Percentiles rank a stretch among this genome's conserved stretches.
phyloP scores from a whole-genome alignment of 2,888 invertebrate species.

The Phalera bucephala region DNA sequence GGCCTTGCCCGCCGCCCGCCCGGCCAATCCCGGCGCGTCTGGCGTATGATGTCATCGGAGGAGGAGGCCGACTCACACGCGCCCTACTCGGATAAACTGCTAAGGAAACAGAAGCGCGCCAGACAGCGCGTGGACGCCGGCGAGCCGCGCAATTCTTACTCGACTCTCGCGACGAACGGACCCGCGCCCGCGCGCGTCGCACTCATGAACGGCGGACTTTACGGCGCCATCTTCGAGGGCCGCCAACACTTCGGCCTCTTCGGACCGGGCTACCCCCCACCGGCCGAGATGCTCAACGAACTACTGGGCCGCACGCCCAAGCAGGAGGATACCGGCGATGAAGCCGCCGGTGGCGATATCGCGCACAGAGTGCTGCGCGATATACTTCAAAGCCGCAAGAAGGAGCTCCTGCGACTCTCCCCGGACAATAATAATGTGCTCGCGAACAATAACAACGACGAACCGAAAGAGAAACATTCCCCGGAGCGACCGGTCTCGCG shows the following conservation, averaged over 20 bases:
- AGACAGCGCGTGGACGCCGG: slow-evolving; percentile 98
- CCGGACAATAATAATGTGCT: slow-evolving; percentile 83
- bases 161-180: slow-evolving; percentile 81
- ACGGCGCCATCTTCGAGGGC: slow-evolving; percentile 93
- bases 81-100: slow-evolving; percentile 96
- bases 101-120: slow-evolving; percentile 96
- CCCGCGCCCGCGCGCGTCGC: slow-evolving; percentile 85
- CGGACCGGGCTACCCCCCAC: slow-evolving; percentile 93
- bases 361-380: slow-evolving; percentile 95
- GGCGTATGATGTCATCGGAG: slow-evolving; percentile 98
- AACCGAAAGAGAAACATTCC: slow-evolving; percentile 80
- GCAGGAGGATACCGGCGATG: slow-evolving; percentile 85
- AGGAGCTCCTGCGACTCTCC: slow-evolving; percentile 88
- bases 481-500: slow-evolving; percentile 85
- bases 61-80: slow-evolving; percentile 97
- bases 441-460: slow-evolving; percentile 81
- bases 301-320: slow-evolving; percentile 91
- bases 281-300: slow-evolving; percentile 96
- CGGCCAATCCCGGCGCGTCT: slow-evolving; percentile 92
- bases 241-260: slow-evolving; percentile 92
- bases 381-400: slow-evolving; percentile 94
- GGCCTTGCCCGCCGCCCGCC: slow-evolving; percentile 84
- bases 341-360: slow-evolving; percentile 74
- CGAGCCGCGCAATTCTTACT: slow-evolving; percentile 96
- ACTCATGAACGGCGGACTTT: slow-evolving; percentile 93